Evolutionary conservation across 2,113 vertebrate species (phyloP).

Genomic region (Eleginops maclovinus): DNA sequence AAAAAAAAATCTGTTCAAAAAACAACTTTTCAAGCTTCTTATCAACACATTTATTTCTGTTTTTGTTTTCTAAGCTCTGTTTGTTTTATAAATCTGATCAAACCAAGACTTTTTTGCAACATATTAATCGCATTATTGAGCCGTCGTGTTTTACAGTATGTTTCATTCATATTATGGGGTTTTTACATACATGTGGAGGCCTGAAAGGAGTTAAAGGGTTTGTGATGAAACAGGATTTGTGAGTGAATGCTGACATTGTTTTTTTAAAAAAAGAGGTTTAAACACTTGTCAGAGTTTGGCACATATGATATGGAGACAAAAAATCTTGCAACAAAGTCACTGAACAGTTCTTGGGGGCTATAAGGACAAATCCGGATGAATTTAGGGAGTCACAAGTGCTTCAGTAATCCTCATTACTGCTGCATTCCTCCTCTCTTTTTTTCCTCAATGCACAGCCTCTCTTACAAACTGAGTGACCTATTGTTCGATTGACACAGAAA

Average conservation of each 20-base stretch:
- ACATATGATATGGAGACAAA: constrained; percentile 57
- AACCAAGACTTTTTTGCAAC: neutral
- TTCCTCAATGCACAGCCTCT: constrained; percentile 6
- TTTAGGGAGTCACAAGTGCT: constrained; percentile 82
- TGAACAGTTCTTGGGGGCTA: constrained; percentile 45
- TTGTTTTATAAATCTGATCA: neutral
- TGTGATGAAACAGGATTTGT: constrained; percentile 60
- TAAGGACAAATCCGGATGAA: constrained; percentile 80
- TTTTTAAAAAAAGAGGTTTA: constrained; percentile 66
- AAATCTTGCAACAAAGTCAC: constrained; percentile 61
- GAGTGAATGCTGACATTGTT: constrained; percentile 77
- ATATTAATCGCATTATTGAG: neutral
- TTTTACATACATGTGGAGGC: neutral
- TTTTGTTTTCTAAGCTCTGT: neutral
- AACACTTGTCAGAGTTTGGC: constrained; percentile 49
- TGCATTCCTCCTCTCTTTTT: constrained; percentile 75
- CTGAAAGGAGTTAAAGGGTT: constrained; percentile 36
- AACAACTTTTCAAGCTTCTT: neutral
- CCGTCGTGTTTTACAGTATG: neutral
- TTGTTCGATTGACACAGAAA: constrained; percentile 66
- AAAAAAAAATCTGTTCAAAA: too few relatives aligned
- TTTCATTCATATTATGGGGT: neutral
- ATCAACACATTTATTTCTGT: neutral
- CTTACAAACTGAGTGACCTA: constrained; percentile 59
- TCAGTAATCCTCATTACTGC: constrained; percentile 79